Percentiles rank a stretch among this genome's conserved stretches.
These are phyloP conservation scores for Archivesica marissinica DNA, from an alignment of 1,140 invertebrate genomes.

Conservation along the genomic window DNA sequence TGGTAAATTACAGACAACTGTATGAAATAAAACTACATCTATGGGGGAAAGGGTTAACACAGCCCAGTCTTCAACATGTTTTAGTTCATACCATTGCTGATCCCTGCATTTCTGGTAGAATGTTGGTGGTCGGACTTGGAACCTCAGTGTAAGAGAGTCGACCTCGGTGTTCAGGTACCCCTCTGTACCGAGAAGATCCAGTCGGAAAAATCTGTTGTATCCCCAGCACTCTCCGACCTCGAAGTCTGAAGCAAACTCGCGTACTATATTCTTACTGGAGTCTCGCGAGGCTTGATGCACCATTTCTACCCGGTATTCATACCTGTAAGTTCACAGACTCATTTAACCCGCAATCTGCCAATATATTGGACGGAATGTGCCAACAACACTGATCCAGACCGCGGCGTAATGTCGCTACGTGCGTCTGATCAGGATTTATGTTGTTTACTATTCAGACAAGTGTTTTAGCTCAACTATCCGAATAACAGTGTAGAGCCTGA, in stretches of 20 bases:
- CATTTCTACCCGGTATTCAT: slow-evolving; percentile 98
- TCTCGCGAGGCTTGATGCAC: slow-evolving; percentile 94
- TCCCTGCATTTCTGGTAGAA: slow-evolving; percentile 97
- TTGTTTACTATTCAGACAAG: no score
- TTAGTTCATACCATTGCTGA: slow-evolving; percentile 90
- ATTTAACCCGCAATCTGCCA: no score
- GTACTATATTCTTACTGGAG: slow-evolving; percentile 94
- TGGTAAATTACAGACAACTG: no score
- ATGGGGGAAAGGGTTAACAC: no score
- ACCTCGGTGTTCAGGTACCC: slow-evolving; percentile 88
- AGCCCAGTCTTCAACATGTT: no score
- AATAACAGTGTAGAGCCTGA: no score
- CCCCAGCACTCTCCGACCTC: slow-evolving; percentile 99
- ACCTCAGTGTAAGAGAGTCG: slow-evolving; percentile 85
- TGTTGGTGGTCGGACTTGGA: slow-evolving; percentile 96
- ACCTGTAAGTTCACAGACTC: slow-evolving; percentile 85
- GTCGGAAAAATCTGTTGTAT: slow-evolving; percentile 96
- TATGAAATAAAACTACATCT: no score
- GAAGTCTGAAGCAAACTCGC: slow-evolving; percentile 96
- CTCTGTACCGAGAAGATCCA: slow-evolving; percentile 95
- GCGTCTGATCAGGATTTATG: no score
- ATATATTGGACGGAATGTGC: no score
- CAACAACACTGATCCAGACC: no score
- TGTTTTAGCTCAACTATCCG: no score
- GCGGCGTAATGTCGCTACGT: no score